phyloP scores from a whole-genome alignment of 1,140 invertebrate species.

The Penaeus vannamei region DNA sequence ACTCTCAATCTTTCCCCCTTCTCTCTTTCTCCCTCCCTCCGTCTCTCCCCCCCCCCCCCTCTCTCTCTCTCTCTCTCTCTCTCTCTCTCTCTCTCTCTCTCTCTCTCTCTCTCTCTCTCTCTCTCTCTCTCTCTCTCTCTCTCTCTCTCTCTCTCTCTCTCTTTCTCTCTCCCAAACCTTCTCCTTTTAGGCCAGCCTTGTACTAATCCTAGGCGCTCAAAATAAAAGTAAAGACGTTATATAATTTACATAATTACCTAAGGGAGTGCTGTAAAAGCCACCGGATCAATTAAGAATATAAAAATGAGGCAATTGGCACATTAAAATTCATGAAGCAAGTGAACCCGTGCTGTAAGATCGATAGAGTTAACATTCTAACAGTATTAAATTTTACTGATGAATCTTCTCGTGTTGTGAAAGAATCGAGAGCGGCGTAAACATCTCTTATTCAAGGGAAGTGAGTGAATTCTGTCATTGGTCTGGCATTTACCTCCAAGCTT shows the following conservation, averaged over 20 bases:
- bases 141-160: background rate
- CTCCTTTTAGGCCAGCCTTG: background rate
- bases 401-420: too few relatives aligned
- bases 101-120: background rate
- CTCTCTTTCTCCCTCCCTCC: too few relatives aligned
- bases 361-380: background rate
- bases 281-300: slow-evolving; percentile 49
- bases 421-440: too few relatives aligned
- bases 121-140: background rate
- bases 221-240: slow-evolving; percentile 37
- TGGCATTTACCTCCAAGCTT: too few relatives aligned
- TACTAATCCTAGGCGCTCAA: background rate
- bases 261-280: slow-evolving; percentile 40
- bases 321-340: slow-evolving; percentile 51
- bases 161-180: background rate
- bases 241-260: slow-evolving; percentile 50
- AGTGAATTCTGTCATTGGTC: too few relatives aligned
- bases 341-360: background rate
- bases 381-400: too few relatives aligned
- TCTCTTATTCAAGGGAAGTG: too few relatives aligned
- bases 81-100: background rate
- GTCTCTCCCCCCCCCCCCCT: background rate
- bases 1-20: too few relatives aligned
- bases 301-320: slow-evolving; percentile 46
- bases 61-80: background rate